A percentile compares a stretch with the other conserved stretches of the same genome.
These are phyloP conservation scores for Achroia grisella DNA, from an alignment of 1,140 invertebrate genomes.

Conservation along the genomic window DNA sequence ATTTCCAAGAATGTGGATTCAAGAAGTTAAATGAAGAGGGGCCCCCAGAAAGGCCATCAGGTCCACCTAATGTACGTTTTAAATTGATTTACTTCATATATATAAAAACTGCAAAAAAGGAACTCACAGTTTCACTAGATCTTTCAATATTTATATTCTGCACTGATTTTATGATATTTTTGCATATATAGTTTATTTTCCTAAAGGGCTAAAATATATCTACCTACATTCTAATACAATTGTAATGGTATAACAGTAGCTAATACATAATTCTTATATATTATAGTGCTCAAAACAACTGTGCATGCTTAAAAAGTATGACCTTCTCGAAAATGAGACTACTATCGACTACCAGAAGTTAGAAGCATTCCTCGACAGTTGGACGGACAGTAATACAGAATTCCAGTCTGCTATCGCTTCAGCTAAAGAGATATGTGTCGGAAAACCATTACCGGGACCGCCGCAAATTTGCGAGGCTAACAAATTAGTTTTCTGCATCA, in stretches of 20 bases:
- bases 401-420: constrained; percentile 26
- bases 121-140: no score
- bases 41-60: constrained; percentile 3
- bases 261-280: no score
- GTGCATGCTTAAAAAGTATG: constrained; percentile 39
- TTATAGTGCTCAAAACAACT: constrained; percentile 45
- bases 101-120: no score
- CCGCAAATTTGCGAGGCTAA: constrained; percentile 34
- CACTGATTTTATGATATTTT: no score
- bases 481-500: constrained; percentile 38
- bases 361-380: constrained; percentile 31
- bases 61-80: constrained; percentile 40
- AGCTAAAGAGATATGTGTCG: constrained; percentile 36
- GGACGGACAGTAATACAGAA: constrained; percentile 20
- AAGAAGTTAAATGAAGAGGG: constrained; percentile 15
- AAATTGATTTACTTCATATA: no score
- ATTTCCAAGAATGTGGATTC: constrained; percentile 40
- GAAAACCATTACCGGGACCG: constrained; percentile 29
- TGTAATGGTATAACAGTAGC: no score
- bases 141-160: no score
- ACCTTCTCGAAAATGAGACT: constrained; percentile 33
- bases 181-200: no score
- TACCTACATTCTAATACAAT: no score
- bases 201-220: no score
- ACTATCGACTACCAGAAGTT: constrained; percentile 31